These are phyloP conservation scores for Channallabes apus DNA, from an alignment of 2,797 vertebrate genomes.

Conservation along the genomic window DNA sequence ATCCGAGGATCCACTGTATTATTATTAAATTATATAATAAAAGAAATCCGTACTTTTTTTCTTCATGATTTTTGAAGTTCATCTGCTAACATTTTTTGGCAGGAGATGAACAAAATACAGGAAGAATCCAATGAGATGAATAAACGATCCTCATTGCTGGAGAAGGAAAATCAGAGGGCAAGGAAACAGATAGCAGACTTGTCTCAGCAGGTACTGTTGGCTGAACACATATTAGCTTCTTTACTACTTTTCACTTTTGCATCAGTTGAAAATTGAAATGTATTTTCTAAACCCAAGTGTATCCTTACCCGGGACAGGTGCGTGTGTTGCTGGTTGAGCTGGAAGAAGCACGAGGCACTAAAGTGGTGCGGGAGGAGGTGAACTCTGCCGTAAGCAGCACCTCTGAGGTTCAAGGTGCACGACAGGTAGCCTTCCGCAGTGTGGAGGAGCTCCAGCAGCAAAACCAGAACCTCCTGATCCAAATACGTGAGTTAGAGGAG, in stretches of 20 bases:
- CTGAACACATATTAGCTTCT: neutral
- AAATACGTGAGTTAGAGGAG: conserved; percentile 85
- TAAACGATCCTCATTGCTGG: conserved; percentile 78
- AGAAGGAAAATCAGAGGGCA: conserved; percentile 83
- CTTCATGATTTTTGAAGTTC: too few species aligned
- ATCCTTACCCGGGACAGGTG: conserved; percentile 71
- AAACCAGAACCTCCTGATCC: conserved; percentile 86
- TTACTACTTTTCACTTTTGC: neutral
- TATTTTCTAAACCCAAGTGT: neutral
- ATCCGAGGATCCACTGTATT: too few species aligned
- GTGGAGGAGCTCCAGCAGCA: conserved; percentile 92
- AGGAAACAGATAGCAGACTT: conserved; percentile 87
- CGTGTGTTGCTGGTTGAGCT: conserved; percentile 88
- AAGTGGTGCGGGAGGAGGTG: conserved; percentile 84
- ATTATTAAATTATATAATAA: neutral
- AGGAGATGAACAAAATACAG: conserved; percentile 91
- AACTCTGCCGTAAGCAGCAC: conserved; percentile 83
- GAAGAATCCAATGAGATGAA: conserved; percentile 87
- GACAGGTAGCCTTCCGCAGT: conserved; percentile 86
- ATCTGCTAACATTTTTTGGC: neutral
- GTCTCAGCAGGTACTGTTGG: conserved; percentile 81
- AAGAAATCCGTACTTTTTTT: too few species aligned
- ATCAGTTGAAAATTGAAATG: neutral
- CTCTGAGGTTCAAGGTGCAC: conserved; percentile 67
- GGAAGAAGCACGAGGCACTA: conserved; percentile 88